Evolutionary conservation across 1,140 invertebrate species (phyloP).

Genomic region (Marisa cornuarietis): DNA sequence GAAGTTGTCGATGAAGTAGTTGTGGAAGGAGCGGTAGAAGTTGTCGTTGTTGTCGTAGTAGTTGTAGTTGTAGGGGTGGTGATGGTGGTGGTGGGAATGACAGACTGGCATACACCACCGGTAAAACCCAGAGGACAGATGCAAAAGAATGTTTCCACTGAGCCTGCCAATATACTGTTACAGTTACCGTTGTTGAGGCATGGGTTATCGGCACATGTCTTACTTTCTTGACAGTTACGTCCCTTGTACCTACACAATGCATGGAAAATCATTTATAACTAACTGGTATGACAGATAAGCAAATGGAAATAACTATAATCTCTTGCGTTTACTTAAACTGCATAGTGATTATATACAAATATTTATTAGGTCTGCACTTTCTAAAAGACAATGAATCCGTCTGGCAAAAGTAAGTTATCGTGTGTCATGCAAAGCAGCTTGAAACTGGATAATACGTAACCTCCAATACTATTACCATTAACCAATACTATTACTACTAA

Average conservation of each 20-base stretch:
- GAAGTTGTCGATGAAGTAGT: not conserved
- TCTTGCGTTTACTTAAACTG: too few species aligned
- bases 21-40: not conserved
- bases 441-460: too few species aligned
- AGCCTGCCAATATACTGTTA: slow-evolving; percentile 48
- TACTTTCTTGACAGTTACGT: slow-evolving; percentile 50
- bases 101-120: slow-evolving; percentile 28
- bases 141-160: slow-evolving; percentile 23
- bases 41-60: not conserved
- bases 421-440: too few species aligned
- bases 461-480: too few species aligned
- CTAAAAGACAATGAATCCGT: too few species aligned
- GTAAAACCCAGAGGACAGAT: slow-evolving; percentile 19
- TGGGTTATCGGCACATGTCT: slow-evolving; percentile 81
- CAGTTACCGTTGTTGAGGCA: slow-evolving; percentile 84
- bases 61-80: slow-evolving; percentile 15
- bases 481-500: too few species aligned
- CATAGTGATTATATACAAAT: too few species aligned
- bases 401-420: too few species aligned
- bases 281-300: too few species aligned
- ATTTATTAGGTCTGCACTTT: too few species aligned
- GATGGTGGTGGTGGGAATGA: slow-evolving; percentile 18
- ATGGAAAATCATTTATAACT: not conserved
- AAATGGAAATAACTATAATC: too few species aligned
- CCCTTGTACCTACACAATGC: slow-evolving; percentile 27